Percentiles rank a stretch among this genome's conserved stretches.
Conservation (phyloP, 2,888 invertebrate species). For the Amphipoea lucens region DNA sequence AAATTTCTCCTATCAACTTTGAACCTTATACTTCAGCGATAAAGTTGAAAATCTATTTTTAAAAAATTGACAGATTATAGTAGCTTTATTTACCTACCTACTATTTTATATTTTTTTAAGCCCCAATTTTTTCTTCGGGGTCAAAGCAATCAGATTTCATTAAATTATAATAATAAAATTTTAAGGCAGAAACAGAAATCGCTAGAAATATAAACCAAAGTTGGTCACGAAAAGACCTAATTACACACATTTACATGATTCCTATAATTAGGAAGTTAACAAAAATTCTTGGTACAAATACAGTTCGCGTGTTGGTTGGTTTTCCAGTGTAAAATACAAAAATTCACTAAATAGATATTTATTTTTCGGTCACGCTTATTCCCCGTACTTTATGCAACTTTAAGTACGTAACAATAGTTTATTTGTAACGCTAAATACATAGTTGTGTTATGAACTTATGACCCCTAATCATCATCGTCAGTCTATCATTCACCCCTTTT, state of each 20-base stretch:
- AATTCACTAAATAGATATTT: constrained; percentile 15
- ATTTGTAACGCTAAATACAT: constrained; percentile 2
- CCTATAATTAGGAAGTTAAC: constrained; percentile 31
- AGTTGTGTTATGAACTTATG: background rate
- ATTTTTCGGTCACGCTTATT: constrained; percentile 42
- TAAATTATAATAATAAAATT: background rate
- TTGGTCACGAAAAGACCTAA: constrained; percentile 22
- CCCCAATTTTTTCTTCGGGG: background rate
- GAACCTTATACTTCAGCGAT: no score
- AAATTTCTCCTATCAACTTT: no score
- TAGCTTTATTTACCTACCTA: no score
- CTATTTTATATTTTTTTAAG: no score
- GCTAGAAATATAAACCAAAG: background rate
- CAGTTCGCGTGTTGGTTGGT: constrained; percentile 49
- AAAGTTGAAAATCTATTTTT: no score
- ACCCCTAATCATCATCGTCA: background rate
- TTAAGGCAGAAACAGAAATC: background rate
- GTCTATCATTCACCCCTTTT: background rate
- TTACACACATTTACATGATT: constrained; percentile 24
- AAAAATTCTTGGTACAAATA: constrained; percentile 46
- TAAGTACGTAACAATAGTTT: background rate
- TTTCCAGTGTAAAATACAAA: constrained; percentile 18
- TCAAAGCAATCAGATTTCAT: background rate
- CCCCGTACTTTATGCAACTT: constrained; percentile 18
- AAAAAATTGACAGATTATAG: no score